Percentiles rank a stretch among this genome's conserved stretches.
Evolutionary conservation across 2,113 vertebrate genomes (phyloP).

Genomic region (Anthoscopus minutus): DNA sequence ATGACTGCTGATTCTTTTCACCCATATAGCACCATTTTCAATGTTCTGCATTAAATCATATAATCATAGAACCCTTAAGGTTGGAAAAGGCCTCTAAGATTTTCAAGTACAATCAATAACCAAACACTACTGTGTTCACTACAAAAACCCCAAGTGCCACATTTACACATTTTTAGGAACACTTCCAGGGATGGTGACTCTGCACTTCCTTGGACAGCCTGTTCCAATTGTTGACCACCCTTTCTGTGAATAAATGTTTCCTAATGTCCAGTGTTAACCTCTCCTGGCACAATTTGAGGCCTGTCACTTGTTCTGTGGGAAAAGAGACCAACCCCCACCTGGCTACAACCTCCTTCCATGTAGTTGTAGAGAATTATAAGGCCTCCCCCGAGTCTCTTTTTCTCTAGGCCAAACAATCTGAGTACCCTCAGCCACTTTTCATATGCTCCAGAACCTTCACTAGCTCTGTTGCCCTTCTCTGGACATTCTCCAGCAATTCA

Average conservation of each 20-base stretch:
- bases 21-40: background rate
- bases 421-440: background rate
- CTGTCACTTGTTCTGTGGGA: background rate
- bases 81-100: background rate
- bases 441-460: background rate
- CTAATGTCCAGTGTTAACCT: background rate
- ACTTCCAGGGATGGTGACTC: background rate
- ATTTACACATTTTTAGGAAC: background rate
- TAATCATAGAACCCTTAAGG: background rate
- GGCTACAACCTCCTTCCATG: background rate
- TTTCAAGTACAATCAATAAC: background rate
- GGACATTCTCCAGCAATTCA: background rate
- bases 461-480: background rate
- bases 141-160: background rate
- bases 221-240: background rate
- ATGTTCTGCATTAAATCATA: background rate
- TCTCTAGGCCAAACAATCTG: background rate
- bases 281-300: background rate
- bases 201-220: background rate
- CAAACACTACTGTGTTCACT: background rate
- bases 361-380: background rate
- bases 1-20: background rate
- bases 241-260: background rate
- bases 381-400: background rate
- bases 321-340: background rate